phyloP scores from a whole-genome alignment of 2,113 vertebrate genomes.

The Vireo altiloquus region DNA sequence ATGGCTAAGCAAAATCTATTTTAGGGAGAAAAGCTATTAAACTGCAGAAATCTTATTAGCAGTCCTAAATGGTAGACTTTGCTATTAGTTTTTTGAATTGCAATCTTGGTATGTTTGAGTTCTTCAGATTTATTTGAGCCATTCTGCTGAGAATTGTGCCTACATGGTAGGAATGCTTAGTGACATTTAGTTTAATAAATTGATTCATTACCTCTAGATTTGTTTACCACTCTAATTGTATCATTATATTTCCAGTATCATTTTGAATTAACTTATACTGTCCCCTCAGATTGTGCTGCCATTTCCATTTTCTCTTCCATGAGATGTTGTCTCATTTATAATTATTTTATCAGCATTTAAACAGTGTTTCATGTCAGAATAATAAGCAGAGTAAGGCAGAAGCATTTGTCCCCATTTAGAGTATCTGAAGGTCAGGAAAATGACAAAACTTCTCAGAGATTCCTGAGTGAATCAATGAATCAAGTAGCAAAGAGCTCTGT shows the following conservation, averaged over 20 bases:
- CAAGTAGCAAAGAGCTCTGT: background rate
- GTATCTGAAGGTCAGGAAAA: background rate
- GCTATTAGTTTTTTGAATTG: background rate
- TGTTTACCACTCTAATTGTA: slow-evolving; percentile 16
- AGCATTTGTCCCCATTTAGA: background rate
- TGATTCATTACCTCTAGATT: slow-evolving; percentile 20
- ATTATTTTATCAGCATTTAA: slow-evolving; percentile 15
- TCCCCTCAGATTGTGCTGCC: background rate
- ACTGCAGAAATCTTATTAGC: slow-evolving; percentile 3
- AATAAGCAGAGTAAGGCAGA: background rate
- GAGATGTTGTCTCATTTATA: background rate
- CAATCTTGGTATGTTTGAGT: background rate
- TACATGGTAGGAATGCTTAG: background rate
- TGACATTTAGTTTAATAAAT: slow-evolving; percentile 23
- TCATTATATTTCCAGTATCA: background rate
- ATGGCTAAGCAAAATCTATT: background rate
- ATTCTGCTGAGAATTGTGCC: slow-evolving; percentile 6
- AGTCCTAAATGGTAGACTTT: background rate
- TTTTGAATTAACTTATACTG: slow-evolving; percentile 3
- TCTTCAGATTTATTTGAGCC: background rate
- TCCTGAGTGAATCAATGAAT: background rate
- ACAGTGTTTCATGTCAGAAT: background rate
- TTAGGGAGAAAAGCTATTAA: slow-evolving; percentile 13
- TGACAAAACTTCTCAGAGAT: rapidly evolving
- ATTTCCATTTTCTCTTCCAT: background rate